These are phyloP conservation scores for Rhagologus leucostigma DNA, from an alignment of 2,113 vertebrate genomes.

Conservation along the genomic window DNA sequence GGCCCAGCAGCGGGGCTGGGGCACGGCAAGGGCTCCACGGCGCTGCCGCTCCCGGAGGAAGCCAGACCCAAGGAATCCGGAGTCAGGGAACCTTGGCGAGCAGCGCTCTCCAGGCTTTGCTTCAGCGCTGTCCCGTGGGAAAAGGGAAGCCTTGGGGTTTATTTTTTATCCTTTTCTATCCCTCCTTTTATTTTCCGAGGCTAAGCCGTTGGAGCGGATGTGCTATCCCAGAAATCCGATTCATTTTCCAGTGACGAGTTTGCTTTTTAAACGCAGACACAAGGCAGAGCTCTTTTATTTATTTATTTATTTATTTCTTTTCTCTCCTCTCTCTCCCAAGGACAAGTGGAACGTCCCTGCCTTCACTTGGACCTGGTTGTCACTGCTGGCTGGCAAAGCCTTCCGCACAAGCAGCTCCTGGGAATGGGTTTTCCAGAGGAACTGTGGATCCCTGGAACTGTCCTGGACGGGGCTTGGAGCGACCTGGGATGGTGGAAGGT, in stretches of 20 bases:
- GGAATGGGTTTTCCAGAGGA: neutral
- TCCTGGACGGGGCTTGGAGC: neutral
- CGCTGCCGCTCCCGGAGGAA: neutral
- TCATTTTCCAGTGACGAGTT: neutral
- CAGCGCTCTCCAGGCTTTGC: neutral
- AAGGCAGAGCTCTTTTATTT: neutral
- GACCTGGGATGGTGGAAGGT: neutral
- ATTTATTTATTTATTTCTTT: too few relatives aligned
- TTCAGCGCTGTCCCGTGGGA: neutral
- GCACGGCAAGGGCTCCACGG: neutral
- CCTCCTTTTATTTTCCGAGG: neutral
- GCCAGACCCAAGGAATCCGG: neutral
- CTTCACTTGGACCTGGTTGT: neutral
- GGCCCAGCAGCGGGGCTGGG: neutral
- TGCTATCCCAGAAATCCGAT: neutral
- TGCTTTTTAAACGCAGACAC: neutral
- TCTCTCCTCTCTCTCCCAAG: neutral
- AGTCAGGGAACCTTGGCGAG: neutral
- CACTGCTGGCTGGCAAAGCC: neutral
- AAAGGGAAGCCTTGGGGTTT: neutral
- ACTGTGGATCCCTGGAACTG: neutral
- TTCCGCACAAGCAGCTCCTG: rapidly evolving
- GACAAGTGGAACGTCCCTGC: neutral
- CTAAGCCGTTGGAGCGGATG: neutral
- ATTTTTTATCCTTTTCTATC: neutral